Evolutionary conservation across 35 echinoderm and acorn worm genomes (phyloP).

Genomic region (Heliocidaris tuberculata): DNA sequence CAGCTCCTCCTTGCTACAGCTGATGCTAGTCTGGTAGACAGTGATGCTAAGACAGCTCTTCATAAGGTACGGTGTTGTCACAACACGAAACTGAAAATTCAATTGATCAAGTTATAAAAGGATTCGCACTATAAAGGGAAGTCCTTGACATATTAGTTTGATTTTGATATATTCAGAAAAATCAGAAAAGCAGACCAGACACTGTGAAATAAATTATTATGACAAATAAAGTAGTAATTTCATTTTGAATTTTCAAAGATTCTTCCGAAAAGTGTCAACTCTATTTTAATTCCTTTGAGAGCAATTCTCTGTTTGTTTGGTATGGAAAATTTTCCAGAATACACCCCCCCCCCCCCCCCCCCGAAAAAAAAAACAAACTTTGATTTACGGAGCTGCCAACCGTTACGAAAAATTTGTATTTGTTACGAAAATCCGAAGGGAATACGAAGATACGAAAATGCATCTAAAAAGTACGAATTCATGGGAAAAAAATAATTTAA

Average conservation of each 20-base stretch:
- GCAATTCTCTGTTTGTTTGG: too few species aligned
- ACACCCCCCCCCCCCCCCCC: too few species aligned
- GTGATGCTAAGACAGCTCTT: slow-evolving; percentile 75
- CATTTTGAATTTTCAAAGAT: not conserved
- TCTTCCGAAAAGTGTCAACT: not conserved
- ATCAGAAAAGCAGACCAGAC: not conserved
- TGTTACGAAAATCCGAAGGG: too few species aligned
- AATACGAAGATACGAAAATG: too few species aligned
- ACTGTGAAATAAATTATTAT: not conserved
- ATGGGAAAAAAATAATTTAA: too few species aligned
- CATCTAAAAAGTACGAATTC: too few species aligned
- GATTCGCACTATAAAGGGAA: not conserved
- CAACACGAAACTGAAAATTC: not conserved
- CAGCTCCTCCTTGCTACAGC: slow-evolving; percentile 55
- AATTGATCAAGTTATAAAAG: not conserved
- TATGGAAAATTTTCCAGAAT: too few species aligned
- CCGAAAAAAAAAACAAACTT: too few species aligned
- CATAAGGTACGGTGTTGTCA: slow-evolving; percentile 71
- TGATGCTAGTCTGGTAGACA: slow-evolving; percentile 52
- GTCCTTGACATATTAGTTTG: not conserved
- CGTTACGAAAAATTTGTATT: too few species aligned
- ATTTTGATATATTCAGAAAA: not conserved
- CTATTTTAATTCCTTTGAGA: too few species aligned
- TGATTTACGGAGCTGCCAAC: too few species aligned
- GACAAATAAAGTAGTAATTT: not conserved